These are phyloP conservation scores for Vireo altiloquus DNA, from an alignment of 2,113 vertebrate genomes.

Conservation along the genomic window DNA sequence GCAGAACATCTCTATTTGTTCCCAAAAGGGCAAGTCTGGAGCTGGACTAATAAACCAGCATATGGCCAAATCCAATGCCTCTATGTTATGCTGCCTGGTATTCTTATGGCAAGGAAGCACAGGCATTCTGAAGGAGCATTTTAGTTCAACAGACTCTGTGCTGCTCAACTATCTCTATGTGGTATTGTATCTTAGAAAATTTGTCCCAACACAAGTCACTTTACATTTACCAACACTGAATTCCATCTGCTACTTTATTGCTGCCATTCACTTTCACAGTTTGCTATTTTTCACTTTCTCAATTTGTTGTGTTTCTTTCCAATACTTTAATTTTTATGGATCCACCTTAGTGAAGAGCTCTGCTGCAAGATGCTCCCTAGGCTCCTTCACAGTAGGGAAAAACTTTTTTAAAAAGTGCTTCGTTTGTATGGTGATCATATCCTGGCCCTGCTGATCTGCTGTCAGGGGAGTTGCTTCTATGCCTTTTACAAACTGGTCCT, in stretches of 20 bases:
- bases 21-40: background rate
- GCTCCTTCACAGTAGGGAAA: background rate
- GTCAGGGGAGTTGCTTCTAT: background rate
- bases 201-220: background rate
- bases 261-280: background rate
- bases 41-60: background rate
- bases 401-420: background rate
- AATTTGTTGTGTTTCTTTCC: background rate
- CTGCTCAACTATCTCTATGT: background rate
- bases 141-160: background rate
- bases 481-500: background rate
- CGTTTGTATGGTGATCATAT: background rate
- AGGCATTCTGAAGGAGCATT: background rate
- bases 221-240: background rate
- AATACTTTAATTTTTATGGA: background rate
- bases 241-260: background rate
- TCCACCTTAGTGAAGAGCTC: background rate
- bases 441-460: background rate
- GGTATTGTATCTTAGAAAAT: background rate
- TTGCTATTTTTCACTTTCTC: background rate
- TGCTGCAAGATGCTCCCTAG: background rate
- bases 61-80: background rate
- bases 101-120: background rate
- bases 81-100: rapidly evolving
- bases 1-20: background rate